Base-by-base conservation (phyloP, 2,797 vertebrate species). In the Meda fulgida region DNA sequence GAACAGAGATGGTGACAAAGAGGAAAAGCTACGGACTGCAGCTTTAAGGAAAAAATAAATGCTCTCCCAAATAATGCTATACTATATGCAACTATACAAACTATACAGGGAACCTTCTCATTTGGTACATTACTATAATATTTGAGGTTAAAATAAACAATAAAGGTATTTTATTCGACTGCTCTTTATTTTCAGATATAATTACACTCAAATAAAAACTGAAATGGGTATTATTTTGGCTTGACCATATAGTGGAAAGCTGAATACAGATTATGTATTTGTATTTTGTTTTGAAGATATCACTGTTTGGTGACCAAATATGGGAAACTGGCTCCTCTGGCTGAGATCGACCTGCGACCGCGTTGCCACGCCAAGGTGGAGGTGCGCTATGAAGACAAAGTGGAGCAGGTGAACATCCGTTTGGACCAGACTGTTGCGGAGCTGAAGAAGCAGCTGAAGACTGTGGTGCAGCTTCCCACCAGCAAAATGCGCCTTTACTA, bases 401-500 rank as follows among this genome's bases (percentile, higher is more conserved):
- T 99, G 88, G 96, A 98, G 80, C 95, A 97, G 91, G 95, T 98
- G 92, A 97, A 87, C 55, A 98, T 99, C 91, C 96, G 98, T 58
- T 93, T 99, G 85, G 97, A 99, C 91, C 97, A 99, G 92, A 99
- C 97, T 2, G 98, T 99, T 21, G 97, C 97, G 0, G 98, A 97
- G 88, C 92, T 99, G 87, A 98, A 97, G 95, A 99, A 97, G 90
- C 96, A 97, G 89, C 92, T 99, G 78, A 97, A 95, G 73, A 93
- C 95, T 80, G 94, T 99, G 0, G 97, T 99, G 83, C 97, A 97
- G 78, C 91, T 99, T 72, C 96, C 98, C 29, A 94, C 95, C 31
- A 97, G 93, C 94, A 97, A 94, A 93, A 98, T 99, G 97, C 96
- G 97, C 85, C 92, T 99, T 78, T 99, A 98, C 91, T 97, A 99